Conservation (phyloP, 2,888 invertebrate species). For the Lottia gigantea region DNA sequence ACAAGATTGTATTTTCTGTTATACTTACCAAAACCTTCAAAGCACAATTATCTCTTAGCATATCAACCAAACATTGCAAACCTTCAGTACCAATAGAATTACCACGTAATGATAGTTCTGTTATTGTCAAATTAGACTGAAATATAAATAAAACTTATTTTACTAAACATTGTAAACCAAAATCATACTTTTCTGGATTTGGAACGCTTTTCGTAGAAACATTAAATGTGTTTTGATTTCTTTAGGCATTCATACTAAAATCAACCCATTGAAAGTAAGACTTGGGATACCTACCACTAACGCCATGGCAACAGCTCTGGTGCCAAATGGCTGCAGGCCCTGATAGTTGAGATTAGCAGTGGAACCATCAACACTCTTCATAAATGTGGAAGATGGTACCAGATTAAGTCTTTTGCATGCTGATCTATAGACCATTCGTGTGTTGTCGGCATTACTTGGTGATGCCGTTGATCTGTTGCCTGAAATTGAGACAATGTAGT, state of each 20-base stretch:
- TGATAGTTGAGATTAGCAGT: constrained; percentile 43
- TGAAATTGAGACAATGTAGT: too few relatives aligned
- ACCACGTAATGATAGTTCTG: constrained; percentile 39
- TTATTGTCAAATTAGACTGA: constrained; percentile 39
- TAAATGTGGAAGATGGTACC: constrained; percentile 40
- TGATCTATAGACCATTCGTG: constrained; percentile 38
- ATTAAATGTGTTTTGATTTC: too few relatives aligned
- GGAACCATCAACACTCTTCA: constrained; percentile 35
- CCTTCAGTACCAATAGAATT: constrained; percentile 54
- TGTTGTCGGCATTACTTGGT: constrained; percentile 25
- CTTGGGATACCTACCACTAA: constrained; percentile 41
- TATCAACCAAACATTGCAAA: constrained; percentile 43
- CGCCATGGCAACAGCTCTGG: constrained; percentile 43
- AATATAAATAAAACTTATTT: constrained; percentile 7
- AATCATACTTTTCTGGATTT: too few relatives aligned
- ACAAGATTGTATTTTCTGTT: too few relatives aligned
- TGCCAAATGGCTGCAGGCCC: constrained; percentile 41
- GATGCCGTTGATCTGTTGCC: neutral
- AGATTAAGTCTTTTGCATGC: constrained; percentile 43
- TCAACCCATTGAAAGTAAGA: too few relatives aligned
- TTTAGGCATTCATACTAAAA: too few relatives aligned
- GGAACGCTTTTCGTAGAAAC: too few relatives aligned
- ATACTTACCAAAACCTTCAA: constrained; percentile 53
- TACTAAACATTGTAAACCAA: too few relatives aligned
- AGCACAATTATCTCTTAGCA: constrained; percentile 53